Evolutionary conservation across 2,888 invertebrate genomes (phyloP).

Genomic region (Thalpophila matura): DNA sequence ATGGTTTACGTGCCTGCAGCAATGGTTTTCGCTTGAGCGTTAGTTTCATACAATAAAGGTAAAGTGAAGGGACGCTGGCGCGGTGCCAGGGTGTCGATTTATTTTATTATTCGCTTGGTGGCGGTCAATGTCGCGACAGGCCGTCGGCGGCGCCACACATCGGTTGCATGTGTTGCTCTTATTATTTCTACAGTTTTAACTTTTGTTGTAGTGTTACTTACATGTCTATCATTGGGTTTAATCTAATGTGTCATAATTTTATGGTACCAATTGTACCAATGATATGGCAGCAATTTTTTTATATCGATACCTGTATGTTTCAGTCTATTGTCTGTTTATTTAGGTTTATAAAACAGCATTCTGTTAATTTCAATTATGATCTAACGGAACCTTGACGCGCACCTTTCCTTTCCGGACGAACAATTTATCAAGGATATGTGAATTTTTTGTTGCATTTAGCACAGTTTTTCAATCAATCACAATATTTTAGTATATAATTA

Average conservation of each 20-base stretch:
- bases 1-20: constrained; percentile 56
- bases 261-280: neutral
- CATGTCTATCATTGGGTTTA: constrained; percentile 40
- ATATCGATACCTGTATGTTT: neutral
- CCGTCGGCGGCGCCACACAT: constrained; percentile 79
- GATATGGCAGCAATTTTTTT: neutral
- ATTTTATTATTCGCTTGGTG: constrained; percentile 88
- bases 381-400: constrained; percentile 55
- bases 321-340: constrained; percentile 6
- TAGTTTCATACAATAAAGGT: constrained; percentile 76
- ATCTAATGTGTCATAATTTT: constrained; percentile 14
- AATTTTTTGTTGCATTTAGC: constrained; percentile 24
- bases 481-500: neutral
- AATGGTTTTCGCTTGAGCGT: constrained; percentile 66
- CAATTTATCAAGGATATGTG: constrained; percentile 59
- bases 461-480: constrained; percentile 10
- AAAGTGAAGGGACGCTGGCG: constrained; percentile 87
- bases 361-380: constrained; percentile 43
- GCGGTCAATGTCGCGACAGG: constrained; percentile 89
- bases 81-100: constrained; percentile 86
- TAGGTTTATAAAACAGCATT: constrained; percentile 6
- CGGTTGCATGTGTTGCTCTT: constrained; percentile 82
- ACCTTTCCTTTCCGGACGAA: constrained; percentile 59
- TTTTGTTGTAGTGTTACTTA: constrained; percentile 57
- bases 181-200: constrained; percentile 72